Percentiles rank a stretch among this genome's conserved stretches.
Evolutionary conservation across 2,113 vertebrate genomes (phyloP).

Genomic region (Bujurquina vittata): DNA sequence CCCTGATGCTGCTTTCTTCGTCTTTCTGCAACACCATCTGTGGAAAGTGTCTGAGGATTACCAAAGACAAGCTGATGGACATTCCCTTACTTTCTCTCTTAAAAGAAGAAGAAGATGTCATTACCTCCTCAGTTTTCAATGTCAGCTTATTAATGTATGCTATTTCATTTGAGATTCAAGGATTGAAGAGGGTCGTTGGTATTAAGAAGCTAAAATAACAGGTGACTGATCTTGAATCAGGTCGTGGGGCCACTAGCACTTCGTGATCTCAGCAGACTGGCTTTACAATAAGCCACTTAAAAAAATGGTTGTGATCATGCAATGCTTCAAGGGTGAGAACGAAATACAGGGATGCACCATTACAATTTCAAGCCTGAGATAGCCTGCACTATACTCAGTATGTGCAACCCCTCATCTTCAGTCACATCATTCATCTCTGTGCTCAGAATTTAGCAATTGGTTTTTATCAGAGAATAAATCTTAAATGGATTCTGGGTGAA

Average conservation of each 20-base stretch:
- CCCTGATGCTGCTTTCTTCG: neutral
- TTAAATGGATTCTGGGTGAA: slow-evolving; percentile 60
- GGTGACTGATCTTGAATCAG: neutral
- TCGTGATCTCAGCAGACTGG: neutral
- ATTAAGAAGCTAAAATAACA: neutral
- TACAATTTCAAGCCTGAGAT: neutral
- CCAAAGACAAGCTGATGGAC: neutral
- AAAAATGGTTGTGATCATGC: neutral
- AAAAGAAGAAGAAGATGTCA: neutral
- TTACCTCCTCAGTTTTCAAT: neutral
- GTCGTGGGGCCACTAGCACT: neutral
- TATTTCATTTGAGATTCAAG: neutral
- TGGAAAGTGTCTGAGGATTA: neutral
- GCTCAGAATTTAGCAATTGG: slow-evolving; percentile 53
- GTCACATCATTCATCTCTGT: slow-evolving; percentile 50
- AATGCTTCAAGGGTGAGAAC: slow-evolving; percentile 1
- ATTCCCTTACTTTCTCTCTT: neutral
- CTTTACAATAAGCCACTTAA: slow-evolving; percentile 5
- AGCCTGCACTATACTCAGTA: neutral
- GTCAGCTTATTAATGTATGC: neutral
- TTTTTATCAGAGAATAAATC: slow-evolving; percentile 59
- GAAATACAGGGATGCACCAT: slow-evolving; percentile 19
- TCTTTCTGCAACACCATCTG: slow-evolving; percentile 2
- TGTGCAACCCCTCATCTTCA: slow-evolving; percentile 13
- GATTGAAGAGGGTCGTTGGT: neutral